A percentile compares a stretch with the other conserved stretches of the same genome.
Evolutionary conservation across 2,113 vertebrate genomes (phyloP).

Genomic region (Callithrix jacchus): DNA sequence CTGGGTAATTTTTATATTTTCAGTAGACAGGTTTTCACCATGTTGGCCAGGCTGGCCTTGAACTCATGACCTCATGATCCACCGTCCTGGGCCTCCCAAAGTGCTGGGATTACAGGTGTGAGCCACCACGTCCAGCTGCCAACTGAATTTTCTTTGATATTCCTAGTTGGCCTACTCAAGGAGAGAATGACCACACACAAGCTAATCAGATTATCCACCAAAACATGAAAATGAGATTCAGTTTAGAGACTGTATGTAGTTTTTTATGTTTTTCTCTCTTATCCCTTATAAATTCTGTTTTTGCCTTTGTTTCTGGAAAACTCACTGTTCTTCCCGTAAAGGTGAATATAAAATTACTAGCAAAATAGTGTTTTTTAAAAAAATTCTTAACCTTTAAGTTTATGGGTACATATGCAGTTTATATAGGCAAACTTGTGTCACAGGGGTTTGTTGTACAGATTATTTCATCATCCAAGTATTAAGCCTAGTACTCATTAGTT

Average conservation of each 20-base stretch:
- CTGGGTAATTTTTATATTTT: too few relatives aligned
- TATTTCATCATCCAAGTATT: too few relatives aligned
- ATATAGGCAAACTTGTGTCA: too few relatives aligned
- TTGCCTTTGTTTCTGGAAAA: neutral
- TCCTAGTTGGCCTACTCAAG: neutral
- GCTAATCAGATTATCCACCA: neutral
- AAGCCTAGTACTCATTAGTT: too few relatives aligned
- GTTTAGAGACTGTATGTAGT: neutral
- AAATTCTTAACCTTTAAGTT: too few relatives aligned
- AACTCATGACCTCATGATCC: too few relatives aligned
- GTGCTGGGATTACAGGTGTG: too few relatives aligned
- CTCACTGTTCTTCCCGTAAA: neutral
- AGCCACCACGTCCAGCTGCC: neutral
- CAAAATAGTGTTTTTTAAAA: neutral
- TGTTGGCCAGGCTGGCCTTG: too few relatives aligned
- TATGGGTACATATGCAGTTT: too few relatives aligned
- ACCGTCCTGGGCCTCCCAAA: too few relatives aligned
- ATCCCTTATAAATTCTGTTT: neutral
- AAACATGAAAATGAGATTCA: neutral
- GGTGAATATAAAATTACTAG: neutral
- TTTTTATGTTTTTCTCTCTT: neutral
- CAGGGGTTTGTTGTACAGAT: too few relatives aligned
- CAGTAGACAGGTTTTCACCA: too few relatives aligned
- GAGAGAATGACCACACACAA: neutral
- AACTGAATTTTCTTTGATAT: neutral